Percentiles rank a stretch among this genome's conserved stretches.
Evolutionary conservation across 2,113 vertebrate species (phyloP).

Genomic region (Lagenorhynchus albirostris): DNA sequence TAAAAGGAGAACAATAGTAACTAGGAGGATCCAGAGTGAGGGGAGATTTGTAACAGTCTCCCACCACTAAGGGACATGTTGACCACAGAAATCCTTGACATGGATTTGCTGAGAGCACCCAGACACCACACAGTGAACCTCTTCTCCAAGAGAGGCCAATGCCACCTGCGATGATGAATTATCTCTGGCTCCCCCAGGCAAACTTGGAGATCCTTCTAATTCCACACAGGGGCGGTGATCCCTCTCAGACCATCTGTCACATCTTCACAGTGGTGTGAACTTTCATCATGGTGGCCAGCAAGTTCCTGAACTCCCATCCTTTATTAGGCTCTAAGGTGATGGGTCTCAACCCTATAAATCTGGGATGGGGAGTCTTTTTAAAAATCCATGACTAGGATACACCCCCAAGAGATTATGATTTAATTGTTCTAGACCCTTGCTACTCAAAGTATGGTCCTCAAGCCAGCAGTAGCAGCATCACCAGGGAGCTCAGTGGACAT

Average conservation of each 20-base stretch:
- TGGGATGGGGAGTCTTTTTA: neutral
- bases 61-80: neutral
- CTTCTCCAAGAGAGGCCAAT: neutral
- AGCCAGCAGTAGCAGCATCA: neutral
- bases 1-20: neutral
- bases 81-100: neutral
- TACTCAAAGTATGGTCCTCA: neutral
- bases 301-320: neutral
- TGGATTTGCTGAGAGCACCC: neutral
- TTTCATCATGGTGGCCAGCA: neutral
- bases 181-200: neutral
- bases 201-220: neutral
- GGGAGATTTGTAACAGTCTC: neutral
- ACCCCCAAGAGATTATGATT: neutral
- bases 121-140: neutral
- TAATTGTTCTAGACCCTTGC: neutral
- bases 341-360: neutral
- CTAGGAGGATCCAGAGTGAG: no score
- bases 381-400: neutral
- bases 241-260: neutral
- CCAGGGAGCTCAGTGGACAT: no score
- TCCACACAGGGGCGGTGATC: neutral
- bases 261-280: fast-evolving
- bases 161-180: neutral
- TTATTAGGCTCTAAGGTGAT: neutral